Percentiles rank a stretch among this genome's conserved stretches.
phyloP scores from a whole-genome alignment of 2,797 vertebrate species.

The Sebastiscus tertius region DNA sequence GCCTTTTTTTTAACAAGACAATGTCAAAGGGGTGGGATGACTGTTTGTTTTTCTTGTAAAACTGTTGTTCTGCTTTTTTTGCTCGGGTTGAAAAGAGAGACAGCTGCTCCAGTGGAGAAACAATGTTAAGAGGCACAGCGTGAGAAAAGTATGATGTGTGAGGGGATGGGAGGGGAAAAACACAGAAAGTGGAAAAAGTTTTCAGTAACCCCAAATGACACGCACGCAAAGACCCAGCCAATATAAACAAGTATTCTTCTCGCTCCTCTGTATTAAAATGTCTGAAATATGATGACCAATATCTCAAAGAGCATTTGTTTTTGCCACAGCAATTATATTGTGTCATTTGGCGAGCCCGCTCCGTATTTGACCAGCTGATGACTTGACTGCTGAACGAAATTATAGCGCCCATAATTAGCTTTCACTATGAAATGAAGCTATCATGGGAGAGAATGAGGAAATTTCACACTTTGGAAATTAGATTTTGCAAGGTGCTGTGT shows the following conservation, averaged over 20 bases:
- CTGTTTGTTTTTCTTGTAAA: constrained; percentile 79
- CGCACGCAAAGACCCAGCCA: neutral
- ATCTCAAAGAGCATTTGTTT: constrained; percentile 69
- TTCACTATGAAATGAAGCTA: constrained; percentile 82
- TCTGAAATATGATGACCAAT: constrained; percentile 36
- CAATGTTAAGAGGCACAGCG: constrained; percentile 25
- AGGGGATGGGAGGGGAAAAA: neutral
- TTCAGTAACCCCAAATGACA: constrained; percentile 26
- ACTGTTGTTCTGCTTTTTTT: constrained; percentile 74
- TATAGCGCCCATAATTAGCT: constrained; percentile 79
- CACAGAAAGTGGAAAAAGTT: constrained; percentile 21
- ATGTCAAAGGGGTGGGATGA: constrained; percentile 78
- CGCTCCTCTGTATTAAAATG: constrained; percentile 17
- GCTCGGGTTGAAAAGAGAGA: constrained; percentile 22
- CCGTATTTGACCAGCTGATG: constrained; percentile 70
- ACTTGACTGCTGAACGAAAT: constrained; percentile 75
- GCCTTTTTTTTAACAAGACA: constrained; percentile 68
- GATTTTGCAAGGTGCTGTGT: constrained; percentile 78
- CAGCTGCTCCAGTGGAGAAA: constrained; percentile 40
- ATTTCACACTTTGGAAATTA: constrained; percentile 84
- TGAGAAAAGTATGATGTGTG: constrained; percentile 27
- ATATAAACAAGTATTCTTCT: constrained; percentile 21
- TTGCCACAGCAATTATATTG: constrained; percentile 64
- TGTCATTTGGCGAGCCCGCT: constrained; percentile 59
- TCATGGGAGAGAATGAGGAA: constrained; percentile 77